Evolutionary conservation across 1,140 invertebrate species (phyloP), one percentile per base, ranked within the genome.

Genomic region (Drosophila parabipectinata): DNA sequence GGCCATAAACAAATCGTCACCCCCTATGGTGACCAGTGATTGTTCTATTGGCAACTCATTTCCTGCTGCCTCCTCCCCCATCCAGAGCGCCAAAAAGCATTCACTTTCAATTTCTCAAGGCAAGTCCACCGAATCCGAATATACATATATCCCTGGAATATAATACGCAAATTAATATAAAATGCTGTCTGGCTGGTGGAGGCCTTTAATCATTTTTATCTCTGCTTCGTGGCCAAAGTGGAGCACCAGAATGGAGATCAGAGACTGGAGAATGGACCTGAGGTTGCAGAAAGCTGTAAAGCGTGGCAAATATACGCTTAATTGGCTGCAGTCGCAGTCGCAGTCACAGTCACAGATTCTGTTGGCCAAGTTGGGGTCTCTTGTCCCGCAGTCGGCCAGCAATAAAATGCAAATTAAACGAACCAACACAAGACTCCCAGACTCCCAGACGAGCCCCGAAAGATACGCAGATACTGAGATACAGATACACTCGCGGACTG

Each of bases 391-490:
- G 53, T 32, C 15, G 41, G 41, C 41, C 41, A 56, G 90, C 90
- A 91, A 91, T 91, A 91, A 91, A 91, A 91, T 91, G 90, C 90
- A 91, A 91, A 91, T 91, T 91, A 90, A 91, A 90, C 83, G 79
- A 73, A 73, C 55, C 66, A 58, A 66, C 60, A 66, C 39, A 44
- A 44, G 41, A 44, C 41, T 44, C 41, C 41, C 41, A 44, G 41
- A 18, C 41, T 44, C 41, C 15, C 21, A 21, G 21, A 44, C 41
- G 14, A 15, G 15, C 41, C 34, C 34, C 34, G 34, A 28, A 41
- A 45, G 44, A 41, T 37, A 14, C 7, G 44, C 26, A 28, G 26
- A 28, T 28, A 32, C 44, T 21, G 52, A 34, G 78, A 60, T 18
- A 59, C 61, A 15, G 37, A 51, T 47, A 47, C 18, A 47, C 44